Percentiles rank a stretch among this genome's conserved stretches.
These are phyloP conservation scores for Conistra vaccinii DNA, from an alignment of 2,888 invertebrate species.

Conservation along the genomic window DNA sequence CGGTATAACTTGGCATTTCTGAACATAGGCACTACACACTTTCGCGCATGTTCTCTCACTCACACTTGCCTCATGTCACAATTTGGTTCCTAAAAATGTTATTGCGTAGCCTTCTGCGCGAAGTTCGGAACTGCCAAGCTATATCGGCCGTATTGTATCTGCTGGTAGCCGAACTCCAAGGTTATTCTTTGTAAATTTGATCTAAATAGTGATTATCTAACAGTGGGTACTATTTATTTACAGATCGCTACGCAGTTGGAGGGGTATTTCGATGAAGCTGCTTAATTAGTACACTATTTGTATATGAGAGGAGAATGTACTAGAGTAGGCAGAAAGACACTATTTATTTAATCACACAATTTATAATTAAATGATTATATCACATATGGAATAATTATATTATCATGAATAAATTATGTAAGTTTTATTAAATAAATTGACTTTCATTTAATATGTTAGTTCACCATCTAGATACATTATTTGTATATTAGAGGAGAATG, in stretches of 20 bases:
- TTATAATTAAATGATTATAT: conserved; percentile 48
- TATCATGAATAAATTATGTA: conserved; percentile 36
- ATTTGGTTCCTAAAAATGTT: too few species aligned
- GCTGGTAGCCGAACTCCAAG: neutral
- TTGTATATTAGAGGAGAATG: conserved; percentile 51
- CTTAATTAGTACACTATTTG: conserved; percentile 82
- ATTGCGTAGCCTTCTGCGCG: too few species aligned
- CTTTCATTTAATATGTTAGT: conserved; percentile 46
- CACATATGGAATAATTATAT: conserved; percentile 37
- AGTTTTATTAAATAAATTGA: conserved; percentile 18
- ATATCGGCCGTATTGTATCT: too few species aligned
- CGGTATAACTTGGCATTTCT: too few species aligned
- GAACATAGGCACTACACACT: too few species aligned
- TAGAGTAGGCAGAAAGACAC: conserved; percentile 41
- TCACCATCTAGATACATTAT: conserved; percentile 28
- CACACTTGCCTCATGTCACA: too few species aligned
- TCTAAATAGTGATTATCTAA: neutral
- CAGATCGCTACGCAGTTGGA: conserved; percentile 95
- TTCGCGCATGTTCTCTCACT: too few species aligned
- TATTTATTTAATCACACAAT: conserved; percentile 57
- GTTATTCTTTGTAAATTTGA: neutral
- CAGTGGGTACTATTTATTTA: conserved; percentile 51
- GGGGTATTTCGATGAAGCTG: conserved; percentile 97
- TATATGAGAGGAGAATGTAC: conserved; percentile 54
- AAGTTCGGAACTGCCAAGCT: too few species aligned